These are phyloP conservation scores for Arbacia lixula DNA, from an alignment of 53 echinoderm and acorn worm genomes.

Conservation along the genomic window DNA sequence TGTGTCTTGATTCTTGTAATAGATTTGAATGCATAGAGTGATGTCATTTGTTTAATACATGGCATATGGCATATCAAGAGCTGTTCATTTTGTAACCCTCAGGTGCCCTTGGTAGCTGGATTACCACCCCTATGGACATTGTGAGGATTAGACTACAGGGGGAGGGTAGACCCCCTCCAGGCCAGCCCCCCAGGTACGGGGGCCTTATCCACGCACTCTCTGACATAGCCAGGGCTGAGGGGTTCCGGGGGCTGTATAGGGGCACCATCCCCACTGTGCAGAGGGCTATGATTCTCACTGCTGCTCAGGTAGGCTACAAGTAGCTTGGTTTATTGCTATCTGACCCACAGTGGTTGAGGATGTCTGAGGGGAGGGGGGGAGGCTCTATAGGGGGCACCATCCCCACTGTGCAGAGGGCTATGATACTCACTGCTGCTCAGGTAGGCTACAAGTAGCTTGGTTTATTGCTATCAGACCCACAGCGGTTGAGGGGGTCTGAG, in stretches of 20 bases:
- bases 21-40: too few relatives aligned
- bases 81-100: not conserved
- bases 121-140: conserved; percentile 87
- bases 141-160: conserved; percentile 89
- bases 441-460: too few relatives aligned
- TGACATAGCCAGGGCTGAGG: conserved; percentile 80
- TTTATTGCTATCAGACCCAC: too few relatives aligned
- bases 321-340: too few relatives aligned
- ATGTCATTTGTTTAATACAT: too few relatives aligned
- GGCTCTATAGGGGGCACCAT: conserved; percentile 91
- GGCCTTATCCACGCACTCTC: conserved; percentile 80
- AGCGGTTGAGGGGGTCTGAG: too few relatives aligned
- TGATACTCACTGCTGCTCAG: conserved; percentile 96
- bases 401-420: conserved; percentile 94
- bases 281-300: conserved; percentile 91
- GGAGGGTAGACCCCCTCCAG: conserved; percentile 65
- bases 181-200: conserved; percentile 61
- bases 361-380: too few relatives aligned
- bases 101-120: conserved; percentile 90
- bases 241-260: conserved; percentile 84
- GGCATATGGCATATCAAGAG: too few relatives aligned
- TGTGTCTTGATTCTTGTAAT: too few relatives aligned
- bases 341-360: too few relatives aligned
- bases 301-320: conserved; percentile 98
- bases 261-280: conserved; percentile 94